Base-by-base conservation (phyloP, 2,888 invertebrate species). In the Drosophila borealis region DNA sequence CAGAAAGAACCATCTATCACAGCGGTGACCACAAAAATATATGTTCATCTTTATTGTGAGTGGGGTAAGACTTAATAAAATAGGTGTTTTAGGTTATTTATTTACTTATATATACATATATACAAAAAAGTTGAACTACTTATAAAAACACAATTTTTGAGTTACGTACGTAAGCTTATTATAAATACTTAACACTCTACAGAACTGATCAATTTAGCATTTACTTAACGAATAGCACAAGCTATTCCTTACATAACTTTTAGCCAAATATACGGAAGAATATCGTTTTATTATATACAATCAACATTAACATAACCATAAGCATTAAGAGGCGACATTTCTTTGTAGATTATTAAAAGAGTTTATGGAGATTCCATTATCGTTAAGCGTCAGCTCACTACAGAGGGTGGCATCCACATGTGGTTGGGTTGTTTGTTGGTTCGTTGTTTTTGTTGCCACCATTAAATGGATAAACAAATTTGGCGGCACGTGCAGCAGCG, bases 321-420 rank as follows among this genome's bases (percentile, higher is more conserved):
- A 55, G 49, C 36, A 72, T 34, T 69, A 75, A 21, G 51, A 60
- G 39, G 55, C 55, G 44, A 17, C 56, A 55, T 79, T 70, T 60
- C 59, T 39, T 46, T 49, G 65, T 19, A 67, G 48, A 71, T 75
- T 81, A 60, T 78, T 70, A 64, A 89, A 80, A 42, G 88, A 77
- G 69, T 69, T 84, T 74, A 88, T 80, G 29, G 89, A 78, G 75
- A 74, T 80, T 72, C 85, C 89, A 74, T 84, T 90, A 54, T 91
- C 91, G 62, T 86, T 81, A 48, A 91, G 76, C 14, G 91, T 91
- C 90, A 91, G 80, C 81, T 91, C 91, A 74, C 91, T 91, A 57
- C 29, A 50, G 51, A 60, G 49, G 49, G 21, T 39, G 14, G 33
- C 53, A 64, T 72, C 63, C 76, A 65, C 9, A 61, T 54, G 53